Base-by-base conservation (phyloP, 2,113 vertebrate species). In the Lynx canadensis region DNA sequence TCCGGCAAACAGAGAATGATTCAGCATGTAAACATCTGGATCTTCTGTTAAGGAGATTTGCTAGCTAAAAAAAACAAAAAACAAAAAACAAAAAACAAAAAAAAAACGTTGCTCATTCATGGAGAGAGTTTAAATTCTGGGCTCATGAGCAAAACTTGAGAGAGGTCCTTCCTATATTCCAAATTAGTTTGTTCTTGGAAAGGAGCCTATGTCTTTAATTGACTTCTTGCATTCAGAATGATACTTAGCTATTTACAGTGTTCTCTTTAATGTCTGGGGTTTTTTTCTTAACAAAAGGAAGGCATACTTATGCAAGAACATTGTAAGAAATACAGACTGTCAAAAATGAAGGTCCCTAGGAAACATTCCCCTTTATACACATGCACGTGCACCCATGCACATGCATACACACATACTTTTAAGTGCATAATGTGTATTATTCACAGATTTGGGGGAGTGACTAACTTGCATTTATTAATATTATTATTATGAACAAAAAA, bases 271-370 rank as follows among this genome's bases (percentile, higher is more conserved):
- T 93, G 65, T 96, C 96, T 92, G 29, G 36, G 31, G 60, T 73
- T 84, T 93, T 93, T 93, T 27, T 60, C 48, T 96, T 95, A 96
- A 81, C 36, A 84, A 95, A 94, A 94, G 83, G 29, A 96, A 97
- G 68, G 41, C 19, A 57, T 15, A 65, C 3, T 57, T 88, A 79
- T 6, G 82, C 6, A 86, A 88, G 86, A 84, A 45, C 65, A 84
- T 81, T 76, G 57, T 52, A 83, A 95, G 73, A 97, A 84, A 96
- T 82, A 90, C 5, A 94, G 89, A 93, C 55, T 88, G 50, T 80
- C 63, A 96, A 85, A 79, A 92, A 84, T 25, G 66, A 90, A 82
- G 21, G 50, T 78, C 45, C 33, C 52, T 38, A 76, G n/a, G 18
- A 74, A 79, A 83, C 13, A 19, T 18, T 50, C 25, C 12, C 27